Evolutionary conservation across 2,113 vertebrate genomes (phyloP).

Genomic region (Copsychus sechellarum): DNA sequence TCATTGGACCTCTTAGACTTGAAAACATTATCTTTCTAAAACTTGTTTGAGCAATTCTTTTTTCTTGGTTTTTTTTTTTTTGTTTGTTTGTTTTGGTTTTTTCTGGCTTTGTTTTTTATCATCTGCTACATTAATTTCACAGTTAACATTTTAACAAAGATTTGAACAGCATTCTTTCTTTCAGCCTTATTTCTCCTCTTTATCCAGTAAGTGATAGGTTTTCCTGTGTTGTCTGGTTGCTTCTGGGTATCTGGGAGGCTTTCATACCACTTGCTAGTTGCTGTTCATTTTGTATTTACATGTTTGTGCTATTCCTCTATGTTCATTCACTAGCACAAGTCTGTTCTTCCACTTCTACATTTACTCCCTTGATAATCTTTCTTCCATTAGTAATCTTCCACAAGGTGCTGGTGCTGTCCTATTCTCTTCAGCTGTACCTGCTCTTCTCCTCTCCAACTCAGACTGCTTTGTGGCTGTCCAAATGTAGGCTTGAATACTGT

Average conservation of each 20-base stretch:
- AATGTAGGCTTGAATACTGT: not conserved
- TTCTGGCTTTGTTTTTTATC: not conserved
- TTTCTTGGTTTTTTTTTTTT: not conserved
- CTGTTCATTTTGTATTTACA: not conserved
- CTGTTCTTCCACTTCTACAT: not conserved
- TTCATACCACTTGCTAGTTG: not conserved
- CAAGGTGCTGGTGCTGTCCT: not conserved
- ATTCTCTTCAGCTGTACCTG: not conserved
- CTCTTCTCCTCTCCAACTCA: not conserved
- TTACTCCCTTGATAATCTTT: not conserved
- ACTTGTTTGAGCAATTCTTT: not conserved
- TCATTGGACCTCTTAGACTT: not conserved
- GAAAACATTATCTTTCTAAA: conserved; percentile 5
- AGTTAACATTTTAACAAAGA: not conserved
- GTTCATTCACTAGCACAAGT: not conserved
- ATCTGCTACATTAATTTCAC: not conserved
- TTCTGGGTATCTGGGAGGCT: not conserved
- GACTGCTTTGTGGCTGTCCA: not conserved
- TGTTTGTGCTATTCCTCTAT: not conserved
- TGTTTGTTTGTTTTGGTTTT: not conserved
- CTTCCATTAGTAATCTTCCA: not conserved
- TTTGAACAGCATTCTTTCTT: not conserved
- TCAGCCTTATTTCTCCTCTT: not conserved
- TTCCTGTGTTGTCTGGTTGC: not conserved
- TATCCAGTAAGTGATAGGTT: not conserved